phyloP scores from a whole-genome alignment of 2,888 invertebrate species.

The Spodoptera littoralis region DNA sequence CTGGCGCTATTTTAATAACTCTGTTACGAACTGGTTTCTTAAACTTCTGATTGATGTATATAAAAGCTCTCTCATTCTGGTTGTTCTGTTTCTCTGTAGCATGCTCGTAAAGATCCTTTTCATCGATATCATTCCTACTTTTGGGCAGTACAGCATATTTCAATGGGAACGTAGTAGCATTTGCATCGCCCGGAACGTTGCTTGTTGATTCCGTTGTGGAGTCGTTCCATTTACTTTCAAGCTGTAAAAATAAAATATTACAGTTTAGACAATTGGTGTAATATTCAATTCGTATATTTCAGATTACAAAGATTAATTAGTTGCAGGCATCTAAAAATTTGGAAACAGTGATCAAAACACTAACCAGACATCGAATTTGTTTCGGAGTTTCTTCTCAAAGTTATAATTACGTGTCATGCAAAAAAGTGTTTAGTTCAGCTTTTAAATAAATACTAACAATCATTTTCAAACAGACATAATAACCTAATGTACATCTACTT shows the following conservation, averaged over 20 bases:
- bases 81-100: slow-evolving; percentile 62
- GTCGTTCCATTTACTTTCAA: neutral
- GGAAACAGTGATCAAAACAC: too few relatives aligned
- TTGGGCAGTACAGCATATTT: slow-evolving; percentile 23
- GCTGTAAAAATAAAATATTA: slow-evolving; percentile 8
- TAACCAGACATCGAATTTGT: too few relatives aligned
- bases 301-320: too few relatives aligned
- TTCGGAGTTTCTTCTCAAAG: too few relatives aligned
- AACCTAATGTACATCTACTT: too few relatives aligned
- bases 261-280: neutral
- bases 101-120: slow-evolving; percentile 68
- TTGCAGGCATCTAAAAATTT: too few relatives aligned
- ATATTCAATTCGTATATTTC: too few relatives aligned
- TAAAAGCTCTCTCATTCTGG: slow-evolving; percentile 73
- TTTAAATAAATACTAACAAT: too few relatives aligned
- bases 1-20: slow-evolving; percentile 9
- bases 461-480: too few relatives aligned
- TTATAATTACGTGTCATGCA: too few relatives aligned
- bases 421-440: too few relatives aligned
- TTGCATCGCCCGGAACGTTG: neutral
- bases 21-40: slow-evolving; percentile 55
- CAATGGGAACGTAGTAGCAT: neutral
- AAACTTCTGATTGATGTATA: slow-evolving; percentile 72
- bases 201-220: neutral
- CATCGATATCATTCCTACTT: slow-evolving; percentile 48